phyloP scores from a whole-genome alignment of 2,888 invertebrate genomes.

The Xestia sexstrigata region DNA sequence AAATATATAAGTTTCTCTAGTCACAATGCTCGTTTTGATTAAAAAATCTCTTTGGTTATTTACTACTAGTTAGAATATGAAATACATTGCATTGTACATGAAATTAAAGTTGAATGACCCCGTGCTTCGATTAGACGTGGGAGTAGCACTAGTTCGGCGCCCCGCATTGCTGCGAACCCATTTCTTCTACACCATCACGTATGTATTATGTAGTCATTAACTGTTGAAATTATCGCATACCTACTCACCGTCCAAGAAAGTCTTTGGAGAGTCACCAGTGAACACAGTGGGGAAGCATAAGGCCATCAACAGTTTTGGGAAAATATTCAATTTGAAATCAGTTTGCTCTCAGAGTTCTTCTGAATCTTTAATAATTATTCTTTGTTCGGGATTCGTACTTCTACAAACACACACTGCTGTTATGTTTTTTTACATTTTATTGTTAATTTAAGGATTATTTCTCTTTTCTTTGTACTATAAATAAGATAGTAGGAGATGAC shows the following conservation, averaged over 20 bases:
- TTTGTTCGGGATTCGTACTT: slow-evolving; percentile 36
- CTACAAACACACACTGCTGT: slow-evolving; percentile 62
- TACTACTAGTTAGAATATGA: slow-evolving; percentile 67
- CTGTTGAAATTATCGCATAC: slow-evolving; percentile 44
- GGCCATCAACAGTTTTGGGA: slow-evolving; percentile 24
- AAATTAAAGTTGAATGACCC: slow-evolving; percentile 71
- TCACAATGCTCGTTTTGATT: slow-evolving; percentile 71
- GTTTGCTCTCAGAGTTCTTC: slow-evolving; percentile 34
- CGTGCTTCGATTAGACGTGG: slow-evolving; percentile 79
- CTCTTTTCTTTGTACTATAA: neutral
- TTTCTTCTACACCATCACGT: slow-evolving; percentile 54
- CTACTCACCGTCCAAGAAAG: slow-evolving; percentile 63
- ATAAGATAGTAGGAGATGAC: slow-evolving; percentile 21
- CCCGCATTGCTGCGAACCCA: slow-evolving; percentile 70
- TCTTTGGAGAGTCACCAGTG: slow-evolving; percentile 46
- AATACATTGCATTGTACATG: slow-evolving; percentile 74
- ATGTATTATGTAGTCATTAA: slow-evolving; percentile 57
- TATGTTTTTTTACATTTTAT: slow-evolving; percentile 32
- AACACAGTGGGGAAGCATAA: slow-evolving; percentile 35
- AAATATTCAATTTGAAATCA: slow-evolving; percentile 25
- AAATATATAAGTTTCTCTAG: slow-evolving; percentile 74
- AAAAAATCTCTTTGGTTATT: slow-evolving; percentile 59
- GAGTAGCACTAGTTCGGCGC: slow-evolving; percentile 72
- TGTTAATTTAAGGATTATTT: slow-evolving; percentile 12
- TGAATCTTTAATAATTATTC: slow-evolving; percentile 14